Conservation (phyloP, 2,113 vertebrate species). For the Symphodus melops region DNA sequence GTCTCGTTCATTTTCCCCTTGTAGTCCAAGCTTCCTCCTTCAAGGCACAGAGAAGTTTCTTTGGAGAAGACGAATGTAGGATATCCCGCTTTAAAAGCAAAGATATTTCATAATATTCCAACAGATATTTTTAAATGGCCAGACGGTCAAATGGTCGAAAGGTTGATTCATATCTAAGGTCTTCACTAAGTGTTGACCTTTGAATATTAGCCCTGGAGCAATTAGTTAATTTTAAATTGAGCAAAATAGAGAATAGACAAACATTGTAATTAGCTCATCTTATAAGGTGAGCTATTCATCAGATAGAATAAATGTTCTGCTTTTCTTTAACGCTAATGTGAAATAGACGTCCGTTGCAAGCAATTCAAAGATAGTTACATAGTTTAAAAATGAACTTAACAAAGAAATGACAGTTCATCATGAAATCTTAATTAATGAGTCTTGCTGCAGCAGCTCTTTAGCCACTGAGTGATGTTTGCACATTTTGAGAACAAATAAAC, state of each 20-base stretch:
- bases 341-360: too few species aligned
- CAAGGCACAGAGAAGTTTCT: constrained; percentile 24
- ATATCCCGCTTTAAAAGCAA: background rate
- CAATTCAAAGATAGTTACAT: too few species aligned
- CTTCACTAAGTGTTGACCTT: background rate
- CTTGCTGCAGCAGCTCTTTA: too few species aligned
- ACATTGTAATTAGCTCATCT: too few species aligned
- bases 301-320: background rate
- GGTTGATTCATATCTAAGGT: background rate
- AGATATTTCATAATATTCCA: background rate
- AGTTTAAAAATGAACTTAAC: background rate
- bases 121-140: background rate
- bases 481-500: too few species aligned
- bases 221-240: background rate
- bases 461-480: background rate
- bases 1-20: constrained; percentile 28
- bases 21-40: constrained; percentile 20
- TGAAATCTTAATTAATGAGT: too few species aligned
- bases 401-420: too few species aligned
- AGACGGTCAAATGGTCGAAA: background rate
- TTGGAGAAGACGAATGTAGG: background rate
- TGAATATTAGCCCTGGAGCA: background rate
- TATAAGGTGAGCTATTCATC: background rate
- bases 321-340: background rate
- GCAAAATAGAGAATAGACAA: background rate